Evolutionary conservation across 2,113 vertebrate genomes (phyloP).

Genomic region (Lipophrys pholis): DNA sequence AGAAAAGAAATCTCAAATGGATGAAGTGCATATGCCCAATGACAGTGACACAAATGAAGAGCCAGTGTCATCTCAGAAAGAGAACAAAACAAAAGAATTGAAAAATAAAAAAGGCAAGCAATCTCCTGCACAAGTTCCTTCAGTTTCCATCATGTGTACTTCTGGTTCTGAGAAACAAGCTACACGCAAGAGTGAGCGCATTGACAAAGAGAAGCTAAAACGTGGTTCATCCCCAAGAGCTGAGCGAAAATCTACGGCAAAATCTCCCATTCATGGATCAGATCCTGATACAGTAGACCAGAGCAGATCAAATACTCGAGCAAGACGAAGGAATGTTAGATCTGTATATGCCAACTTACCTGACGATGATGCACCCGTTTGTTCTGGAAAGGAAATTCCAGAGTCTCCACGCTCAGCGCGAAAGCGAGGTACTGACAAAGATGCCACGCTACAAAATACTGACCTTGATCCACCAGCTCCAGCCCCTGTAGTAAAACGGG

Average conservation of each 20-base stretch:
- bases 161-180: slow-evolving; percentile 87
- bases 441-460: slow-evolving; percentile 69
- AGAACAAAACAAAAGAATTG: slow-evolving; percentile 78
- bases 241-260: slow-evolving; percentile 88
- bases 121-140: slow-evolving; percentile 74
- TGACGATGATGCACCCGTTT: slow-evolving; percentile 86
- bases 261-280: slow-evolving; percentile 88
- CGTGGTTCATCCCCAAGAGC: slow-evolving; percentile 92
- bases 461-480: slow-evolving; percentile 82
- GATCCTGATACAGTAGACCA: slow-evolving; percentile 88
- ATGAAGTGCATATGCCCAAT: slow-evolving; percentile 60
- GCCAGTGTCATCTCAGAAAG: slow-evolving; percentile 82
- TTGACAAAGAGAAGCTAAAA: slow-evolving; percentile 95
- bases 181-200: slow-evolving; percentile 95
- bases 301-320: slow-evolving; percentile 86
- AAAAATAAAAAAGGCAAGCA: slow-evolving; percentile 91
- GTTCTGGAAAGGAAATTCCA: slow-evolving; percentile 84
- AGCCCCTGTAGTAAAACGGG: slow-evolving; percentile 82
- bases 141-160: slow-evolving; percentile 67
- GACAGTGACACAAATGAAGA: slow-evolving; percentile 83
- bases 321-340: slow-evolving; percentile 92
- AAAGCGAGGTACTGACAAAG: slow-evolving; percentile 89
- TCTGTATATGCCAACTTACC: slow-evolving; percentile 93
- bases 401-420: slow-evolving; percentile 89
- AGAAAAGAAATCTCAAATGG: slow-evolving; percentile 72